Evolutionary conservation across 1,140 invertebrate genomes (phyloP).

Genomic region (Calliphora vicina): DNA sequence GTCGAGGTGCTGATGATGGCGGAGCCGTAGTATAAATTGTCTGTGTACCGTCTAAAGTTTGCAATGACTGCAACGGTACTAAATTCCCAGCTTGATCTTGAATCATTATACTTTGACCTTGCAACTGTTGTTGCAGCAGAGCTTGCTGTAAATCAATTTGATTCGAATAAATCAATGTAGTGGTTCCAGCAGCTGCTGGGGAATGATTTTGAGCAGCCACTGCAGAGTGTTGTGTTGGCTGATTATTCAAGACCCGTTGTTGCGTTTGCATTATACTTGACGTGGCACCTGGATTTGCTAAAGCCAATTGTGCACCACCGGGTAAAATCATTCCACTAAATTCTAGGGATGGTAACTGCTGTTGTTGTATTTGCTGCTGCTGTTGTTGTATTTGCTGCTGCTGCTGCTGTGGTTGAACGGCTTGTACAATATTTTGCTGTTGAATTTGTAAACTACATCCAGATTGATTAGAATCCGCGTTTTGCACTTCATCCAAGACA

Average conservation of each 20-base stretch:
- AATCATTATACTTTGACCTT: slow-evolving; percentile 61
- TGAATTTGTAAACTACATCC: slow-evolving; percentile 41
- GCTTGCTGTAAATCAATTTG: slow-evolving; percentile 59
- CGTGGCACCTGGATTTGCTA: slow-evolving; percentile 56
- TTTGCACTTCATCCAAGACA: slow-evolving; percentile 58
- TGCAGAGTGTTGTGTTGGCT: background rate
- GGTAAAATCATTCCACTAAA: slow-evolving; percentile 61
- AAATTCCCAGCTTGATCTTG: slow-evolving; percentile 60
- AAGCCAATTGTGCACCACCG: slow-evolving; percentile 54
- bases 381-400: slow-evolving; percentile 37
- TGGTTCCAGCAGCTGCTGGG: background rate
- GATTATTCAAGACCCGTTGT: background rate
- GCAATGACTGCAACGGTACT: slow-evolving; percentile 51
- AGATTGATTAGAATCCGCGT: slow-evolving; percentile 45
- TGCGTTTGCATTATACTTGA: slow-evolving; percentile 47
- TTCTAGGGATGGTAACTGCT: slow-evolving; percentile 55
- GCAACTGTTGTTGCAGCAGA: slow-evolving; percentile 55
- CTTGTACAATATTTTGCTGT: slow-evolving; percentile 28
- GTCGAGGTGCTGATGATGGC: slow-evolving; percentile 39
- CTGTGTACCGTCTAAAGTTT: slow-evolving; percentile 47
- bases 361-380: slow-evolving; percentile 37
- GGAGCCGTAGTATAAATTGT: slow-evolving; percentile 54
- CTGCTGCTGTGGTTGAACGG: slow-evolving; percentile 10
- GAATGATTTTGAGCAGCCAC: slow-evolving; percentile 43
- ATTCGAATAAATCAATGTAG: slow-evolving; percentile 59